These are phyloP conservation scores for Turnix velox DNA, from an alignment of 2,113 vertebrate species.

Conservation along the genomic window DNA sequence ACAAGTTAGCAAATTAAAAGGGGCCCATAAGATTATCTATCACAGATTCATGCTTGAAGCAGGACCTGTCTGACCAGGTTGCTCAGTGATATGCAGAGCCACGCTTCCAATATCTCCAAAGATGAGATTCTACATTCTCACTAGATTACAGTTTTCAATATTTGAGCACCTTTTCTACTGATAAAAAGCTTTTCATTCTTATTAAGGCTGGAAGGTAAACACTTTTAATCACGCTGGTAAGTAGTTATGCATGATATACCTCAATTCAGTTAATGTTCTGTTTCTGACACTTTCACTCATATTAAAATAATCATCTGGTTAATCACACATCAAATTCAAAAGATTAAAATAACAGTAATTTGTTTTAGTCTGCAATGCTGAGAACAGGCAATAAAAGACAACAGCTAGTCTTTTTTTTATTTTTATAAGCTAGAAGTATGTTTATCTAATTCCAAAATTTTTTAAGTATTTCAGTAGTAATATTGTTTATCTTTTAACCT, in stretches of 20 bases:
- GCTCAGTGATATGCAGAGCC: neutral
- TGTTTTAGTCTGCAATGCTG: neutral
- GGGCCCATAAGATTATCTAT: neutral
- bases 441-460: neutral
- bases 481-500: neutral
- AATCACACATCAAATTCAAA: neutral
- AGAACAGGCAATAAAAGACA: neutral
- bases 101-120: neutral
- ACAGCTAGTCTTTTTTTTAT: neutral
- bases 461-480: neutral
- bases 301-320: neutral
- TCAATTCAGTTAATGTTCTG: neutral
- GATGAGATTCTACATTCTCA: neutral
- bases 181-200: neutral
- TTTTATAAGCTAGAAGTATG: neutral
- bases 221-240: neutral
- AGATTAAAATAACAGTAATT: neutral
- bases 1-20: neutral
- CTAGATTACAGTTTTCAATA: neutral
- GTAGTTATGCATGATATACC: neutral
- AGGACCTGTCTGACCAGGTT: neutral
- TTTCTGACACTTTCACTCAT: neutral
- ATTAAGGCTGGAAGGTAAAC: neutral
- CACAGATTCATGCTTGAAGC: neutral
- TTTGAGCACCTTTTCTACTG: neutral